A percentile compares a stretch with the other conserved stretches of the same genome.
These are phyloP conservation scores for Synergus itoensis DNA, from an alignment of 2,888 invertebrate genomes.

Conservation along the genomic window DNA sequence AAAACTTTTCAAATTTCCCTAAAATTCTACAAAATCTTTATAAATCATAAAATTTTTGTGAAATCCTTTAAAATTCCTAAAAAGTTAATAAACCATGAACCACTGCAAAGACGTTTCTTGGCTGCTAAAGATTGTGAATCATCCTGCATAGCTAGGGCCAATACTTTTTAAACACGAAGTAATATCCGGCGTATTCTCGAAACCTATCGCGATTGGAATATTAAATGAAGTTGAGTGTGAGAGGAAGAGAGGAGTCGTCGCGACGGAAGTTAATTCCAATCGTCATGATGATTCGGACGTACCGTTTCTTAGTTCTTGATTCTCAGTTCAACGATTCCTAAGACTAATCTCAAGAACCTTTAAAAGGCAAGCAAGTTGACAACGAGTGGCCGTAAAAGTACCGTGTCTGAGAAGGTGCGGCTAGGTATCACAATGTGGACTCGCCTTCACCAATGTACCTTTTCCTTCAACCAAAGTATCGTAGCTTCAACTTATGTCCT, in stretches of 20 bases:
- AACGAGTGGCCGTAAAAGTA: background rate
- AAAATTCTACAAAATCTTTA: too few species aligned
- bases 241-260: constrained; percentile 1
- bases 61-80: too few species aligned
- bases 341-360: constrained; percentile 33
- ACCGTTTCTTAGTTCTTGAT: constrained; percentile 9
- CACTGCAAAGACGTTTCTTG: background rate
- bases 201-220: constrained; percentile 39
- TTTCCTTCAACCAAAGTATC: too few species aligned
- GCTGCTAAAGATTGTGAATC: constrained; percentile 9
- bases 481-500: background rate
- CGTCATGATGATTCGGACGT: constrained; percentile 33
- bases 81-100: background rate
- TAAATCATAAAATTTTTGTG: too few species aligned
- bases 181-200: constrained; percentile 40
- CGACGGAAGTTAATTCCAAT: constrained; percentile 39
- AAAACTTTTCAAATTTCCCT: too few species aligned
- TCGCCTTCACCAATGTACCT: constrained; percentile 27
- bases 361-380: background rate
- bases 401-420: constrained; percentile 13
- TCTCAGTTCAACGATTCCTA: background rate
- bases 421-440: constrained; percentile 26
- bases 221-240: constrained; percentile 35
- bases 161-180: constrained; percentile 40
- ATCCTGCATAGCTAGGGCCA: constrained; percentile 3